These are phyloP conservation scores for Epirrhoe alternata DNA, from an alignment of 2,888 invertebrate genomes.

Conservation along the genomic window DNA sequence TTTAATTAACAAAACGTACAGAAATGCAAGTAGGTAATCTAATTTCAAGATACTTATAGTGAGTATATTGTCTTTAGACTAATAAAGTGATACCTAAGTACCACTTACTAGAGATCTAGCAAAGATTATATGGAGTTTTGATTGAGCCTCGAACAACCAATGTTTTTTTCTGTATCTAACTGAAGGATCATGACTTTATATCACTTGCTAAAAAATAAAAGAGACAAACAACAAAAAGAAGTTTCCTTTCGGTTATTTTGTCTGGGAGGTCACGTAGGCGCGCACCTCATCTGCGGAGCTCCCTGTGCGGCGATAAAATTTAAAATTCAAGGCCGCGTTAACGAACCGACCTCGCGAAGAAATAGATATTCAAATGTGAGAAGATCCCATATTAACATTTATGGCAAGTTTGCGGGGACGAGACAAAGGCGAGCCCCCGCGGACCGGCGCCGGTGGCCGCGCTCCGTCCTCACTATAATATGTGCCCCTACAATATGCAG, in stretches of 20 bases:
- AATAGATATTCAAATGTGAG: conserved; percentile 85
- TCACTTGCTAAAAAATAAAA: conserved; percentile 64
- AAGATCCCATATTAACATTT: conserved; percentile 85
- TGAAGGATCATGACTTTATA: conserved; percentile 50
- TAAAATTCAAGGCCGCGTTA: conserved; percentile 86
- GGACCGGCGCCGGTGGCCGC: conserved; percentile 51
- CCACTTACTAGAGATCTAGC: background rate
- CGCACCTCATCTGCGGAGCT: conserved; percentile 81
- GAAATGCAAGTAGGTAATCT: background rate
- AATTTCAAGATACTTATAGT: background rate
- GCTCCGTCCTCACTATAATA: conserved; percentile 44
- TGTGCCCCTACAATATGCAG: conserved; percentile 62
- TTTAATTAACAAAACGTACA: conserved; percentile 27
- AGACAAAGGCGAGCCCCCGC: conserved; percentile 76
- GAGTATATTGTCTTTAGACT: background rate
- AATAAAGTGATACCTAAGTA: too few species aligned
- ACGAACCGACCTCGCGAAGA: conserved; percentile 85
- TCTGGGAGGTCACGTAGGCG: conserved; percentile 81
- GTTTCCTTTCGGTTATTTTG: conserved; percentile 73
- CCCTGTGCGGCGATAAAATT: conserved; percentile 83
- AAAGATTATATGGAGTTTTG: background rate
- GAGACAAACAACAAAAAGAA: conserved; percentile 75
- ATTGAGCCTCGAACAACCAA: background rate
- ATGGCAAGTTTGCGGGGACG: conserved; percentile 84
- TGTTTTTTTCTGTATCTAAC: conserved; percentile 22